Percentiles rank a stretch among this genome's conserved stretches.
Evolutionary conservation across 2,888 invertebrate genomes (phyloP).

Genomic region (Isotomurus palustris): DNA sequence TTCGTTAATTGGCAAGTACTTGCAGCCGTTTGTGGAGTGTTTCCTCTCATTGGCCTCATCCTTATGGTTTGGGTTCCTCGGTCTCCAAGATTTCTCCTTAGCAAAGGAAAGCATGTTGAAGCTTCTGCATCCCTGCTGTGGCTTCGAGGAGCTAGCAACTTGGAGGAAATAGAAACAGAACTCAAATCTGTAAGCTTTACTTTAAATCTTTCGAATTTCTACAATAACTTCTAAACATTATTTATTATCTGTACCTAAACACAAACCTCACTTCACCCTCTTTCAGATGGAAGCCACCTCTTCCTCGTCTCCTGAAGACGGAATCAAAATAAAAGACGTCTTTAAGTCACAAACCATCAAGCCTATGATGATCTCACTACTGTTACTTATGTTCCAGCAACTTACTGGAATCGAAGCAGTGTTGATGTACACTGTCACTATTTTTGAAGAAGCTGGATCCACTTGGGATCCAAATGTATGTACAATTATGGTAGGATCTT

Average conservation of each 20-base stretch:
- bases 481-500: constrained; percentile 57
- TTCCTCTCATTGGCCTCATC: constrained; percentile 65
- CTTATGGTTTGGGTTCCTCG: constrained; percentile 78
- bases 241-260: too few relatives aligned
- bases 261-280: too few relatives aligned
- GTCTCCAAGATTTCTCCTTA: constrained; percentile 63
- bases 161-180: constrained; percentile 19
- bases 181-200: constrained; percentile 7
- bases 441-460: constrained; percentile 66
- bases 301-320: background rate
- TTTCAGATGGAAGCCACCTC: background rate
- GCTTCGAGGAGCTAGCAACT: constrained; percentile 63
- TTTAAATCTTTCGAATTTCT: too few relatives aligned
- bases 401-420: constrained; percentile 78
- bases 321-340: constrained; percentile 56
- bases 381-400: constrained; percentile 80
- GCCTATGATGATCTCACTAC: constrained; percentile 57
- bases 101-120: constrained; percentile 55
- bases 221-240: too few relatives aligned
- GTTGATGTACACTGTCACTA: constrained; percentile 67
- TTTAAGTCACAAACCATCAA: constrained; percentile 61
- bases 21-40: constrained; percentile 61
- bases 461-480: constrained; percentile 54
- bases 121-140: constrained; percentile 66
- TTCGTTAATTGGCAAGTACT: constrained; percentile 59